A percentile compares a stretch with the other conserved stretches of the same genome.
These are phyloP conservation scores for Babyrousa celebensis DNA, from an alignment of 2,797 vertebrate genomes.

Conservation along the genomic window DNA sequence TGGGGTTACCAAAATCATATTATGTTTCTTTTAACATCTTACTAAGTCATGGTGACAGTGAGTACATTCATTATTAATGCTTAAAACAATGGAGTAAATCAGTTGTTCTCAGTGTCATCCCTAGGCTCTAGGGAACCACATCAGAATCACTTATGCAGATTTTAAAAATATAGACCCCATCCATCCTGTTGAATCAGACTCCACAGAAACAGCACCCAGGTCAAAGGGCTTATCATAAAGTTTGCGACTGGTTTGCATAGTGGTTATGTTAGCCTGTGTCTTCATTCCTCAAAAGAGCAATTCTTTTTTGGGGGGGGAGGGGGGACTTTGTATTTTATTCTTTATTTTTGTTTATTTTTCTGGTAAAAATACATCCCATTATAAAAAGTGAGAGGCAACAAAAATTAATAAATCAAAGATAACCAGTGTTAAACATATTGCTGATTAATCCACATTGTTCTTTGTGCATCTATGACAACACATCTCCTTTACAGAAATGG, in stretches of 20 bases:
- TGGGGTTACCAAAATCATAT: not conserved
- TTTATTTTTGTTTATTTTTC: slow-evolving; percentile 38
- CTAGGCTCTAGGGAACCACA: not conserved
- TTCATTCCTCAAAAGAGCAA: not conserved
- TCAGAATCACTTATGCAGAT: not conserved
- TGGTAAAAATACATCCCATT: slow-evolving; percentile 11
- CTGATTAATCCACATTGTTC: not conserved
- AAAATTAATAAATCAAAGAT: slow-evolving; percentile 37
- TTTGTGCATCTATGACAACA: not conserved
- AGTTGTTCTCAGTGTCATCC: not conserved
- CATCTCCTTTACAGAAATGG: not conserved
- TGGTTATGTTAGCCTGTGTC: not conserved
- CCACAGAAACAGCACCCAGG: not conserved
- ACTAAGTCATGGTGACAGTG: not conserved
- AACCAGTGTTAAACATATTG: not conserved
- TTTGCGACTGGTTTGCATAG: not conserved
- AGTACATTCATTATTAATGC: not conserved
- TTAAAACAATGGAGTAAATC: not conserved
- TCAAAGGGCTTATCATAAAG: not conserved
- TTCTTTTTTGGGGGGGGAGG: not conserved
- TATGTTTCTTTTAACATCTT: slow-evolving; percentile 18
- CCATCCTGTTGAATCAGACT: not conserved
- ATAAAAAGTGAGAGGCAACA: not conserved
- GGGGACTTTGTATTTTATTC: not conserved
- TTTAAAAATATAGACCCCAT: not conserved